Evolutionary conservation across 2,888 invertebrate genomes (phyloP).

Genomic region (Nymphalis c-album): DNA sequence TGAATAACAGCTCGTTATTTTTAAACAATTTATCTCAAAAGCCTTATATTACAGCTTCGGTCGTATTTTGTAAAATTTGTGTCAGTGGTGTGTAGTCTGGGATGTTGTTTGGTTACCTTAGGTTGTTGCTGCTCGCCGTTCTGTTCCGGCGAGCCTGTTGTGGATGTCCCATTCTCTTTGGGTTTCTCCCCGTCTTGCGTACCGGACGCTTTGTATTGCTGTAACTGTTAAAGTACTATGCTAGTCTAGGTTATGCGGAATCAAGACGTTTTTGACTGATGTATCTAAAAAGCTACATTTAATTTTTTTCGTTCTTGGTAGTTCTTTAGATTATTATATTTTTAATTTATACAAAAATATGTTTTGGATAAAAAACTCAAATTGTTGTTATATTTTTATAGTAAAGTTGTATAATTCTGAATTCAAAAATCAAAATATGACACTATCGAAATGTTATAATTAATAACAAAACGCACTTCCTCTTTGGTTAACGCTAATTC

Average conservation of each 20-base stretch:
- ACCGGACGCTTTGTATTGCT: slow-evolving; percentile 90
- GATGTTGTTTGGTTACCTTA: slow-evolving; percentile 26
- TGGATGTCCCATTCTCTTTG: slow-evolving; percentile 90
- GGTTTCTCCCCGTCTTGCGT: slow-evolving; percentile 84
- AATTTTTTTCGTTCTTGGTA: no score
- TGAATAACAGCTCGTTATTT: not conserved
- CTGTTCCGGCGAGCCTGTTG: slow-evolving; percentile 80
- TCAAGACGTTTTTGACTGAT: no score
- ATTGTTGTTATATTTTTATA: not conserved
- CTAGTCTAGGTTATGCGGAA: no score
- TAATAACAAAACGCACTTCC: slow-evolving; percentile 85
- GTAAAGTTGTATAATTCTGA: no score
- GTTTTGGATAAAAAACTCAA: not conserved
- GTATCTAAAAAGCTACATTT: no score
- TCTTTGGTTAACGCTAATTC: slow-evolving; percentile 97
- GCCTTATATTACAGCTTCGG: not conserved
- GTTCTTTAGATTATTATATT: no score
- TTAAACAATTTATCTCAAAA: not conserved
- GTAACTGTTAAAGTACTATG: slow-evolving; percentile 80
- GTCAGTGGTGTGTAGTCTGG: not conserved
- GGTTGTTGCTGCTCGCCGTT: slow-evolving; percentile 69
- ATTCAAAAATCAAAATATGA: no score
- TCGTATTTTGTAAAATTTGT: not conserved
- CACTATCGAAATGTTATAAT: no score
- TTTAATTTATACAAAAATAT: no score